Evolutionary conservation across 2,113 vertebrate species (phyloP).

Genomic region (Hirundichthys speculiger): DNA sequence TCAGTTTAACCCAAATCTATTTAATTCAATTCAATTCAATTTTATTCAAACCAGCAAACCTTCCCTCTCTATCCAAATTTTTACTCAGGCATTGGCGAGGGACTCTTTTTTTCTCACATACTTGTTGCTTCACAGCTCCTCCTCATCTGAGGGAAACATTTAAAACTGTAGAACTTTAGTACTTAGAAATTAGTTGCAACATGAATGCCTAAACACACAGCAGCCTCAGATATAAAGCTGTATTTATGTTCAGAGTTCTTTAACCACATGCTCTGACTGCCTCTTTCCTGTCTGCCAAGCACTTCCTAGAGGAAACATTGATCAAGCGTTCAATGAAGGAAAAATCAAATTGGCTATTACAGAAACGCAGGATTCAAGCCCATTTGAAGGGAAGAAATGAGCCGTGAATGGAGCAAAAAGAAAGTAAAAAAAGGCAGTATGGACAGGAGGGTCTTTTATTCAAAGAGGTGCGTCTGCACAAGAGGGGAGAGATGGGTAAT

Average conservation of each 20-base stretch:
- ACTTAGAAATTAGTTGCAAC: background rate
- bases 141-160: slow-evolving; percentile 6
- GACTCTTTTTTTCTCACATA: background rate
- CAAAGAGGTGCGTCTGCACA: slow-evolving; percentile 63
- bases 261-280: slow-evolving; percentile 47
- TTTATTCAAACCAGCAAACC: too few species aligned
- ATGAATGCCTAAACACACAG: slow-evolving; percentile 22
- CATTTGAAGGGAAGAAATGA: slow-evolving; percentile 75
- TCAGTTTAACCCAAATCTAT: too few species aligned
- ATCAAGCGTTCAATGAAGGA: slow-evolving; percentile 75
- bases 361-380: slow-evolving; percentile 70
- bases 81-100: too few species aligned
- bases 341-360: slow-evolving; percentile 79
- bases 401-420: slow-evolving; percentile 66
- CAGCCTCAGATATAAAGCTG: slow-evolving; percentile 24
- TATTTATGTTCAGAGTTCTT: slow-evolving; percentile 28
- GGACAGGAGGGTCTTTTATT: slow-evolving; percentile 70
- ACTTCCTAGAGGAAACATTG: slow-evolving; percentile 65
- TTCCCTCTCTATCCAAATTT: too few species aligned
- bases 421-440: slow-evolving; percentile 44
- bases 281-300: slow-evolving; percentile 61
- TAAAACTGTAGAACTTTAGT: background rate
- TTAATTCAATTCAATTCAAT: too few species aligned
- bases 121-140: slow-evolving; percentile 20
- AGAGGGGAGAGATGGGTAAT: slow-evolving; percentile 69